Base-by-base conservation (phyloP, 2,113 vertebrate genomes). In the Caranx ignobilis region DNA sequence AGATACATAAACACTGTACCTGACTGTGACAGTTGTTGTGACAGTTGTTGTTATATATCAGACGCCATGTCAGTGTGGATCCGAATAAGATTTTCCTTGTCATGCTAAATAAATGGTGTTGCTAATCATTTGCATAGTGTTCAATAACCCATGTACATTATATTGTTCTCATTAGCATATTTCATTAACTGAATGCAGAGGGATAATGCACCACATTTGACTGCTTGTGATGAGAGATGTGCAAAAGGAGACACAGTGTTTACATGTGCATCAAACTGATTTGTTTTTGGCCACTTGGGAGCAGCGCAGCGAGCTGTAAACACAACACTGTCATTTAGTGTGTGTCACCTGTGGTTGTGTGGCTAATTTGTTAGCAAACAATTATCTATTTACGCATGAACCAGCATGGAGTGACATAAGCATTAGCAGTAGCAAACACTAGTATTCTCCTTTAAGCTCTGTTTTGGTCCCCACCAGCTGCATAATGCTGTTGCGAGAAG, bases 151-250 rank as follows among this genome's bases (percentile, higher is more conserved):
- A 52, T 87, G 60, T 18, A 71, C 21, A 69, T 67, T 63, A 71
- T 66, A 74, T 41, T 88, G 63, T 13, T 71, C 70, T 72, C 74
- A 88, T 83, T 70, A 74, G 77, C 76, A 75, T 71, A 67, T 87
- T 83, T 77, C 82, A 85, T 91, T 65, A 85, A 68, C 57, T 76
- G 52, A 72, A 54, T 35, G 76, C 47, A 72, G 43, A 32, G 26
- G 18, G 61, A 87, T 79, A 82, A 87, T 83, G 63, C 81, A 32
- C 26, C 77, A 67, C 6, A 64, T 26, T 32, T 65, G 32, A 15
- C 52, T 48, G 43, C 79, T 11, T 69, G 21, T 43, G 45, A 65
- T 35, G 19, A 35, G 3, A 76, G 19, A 80, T 21, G 21, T 3
- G 55, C 5, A 65, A 56, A 73, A 43, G 11, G 11, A 61, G 34